Evolutionary conservation across 2,797 vertebrate species (phyloP).

Genomic region (Eulemur rubriventer): DNA sequence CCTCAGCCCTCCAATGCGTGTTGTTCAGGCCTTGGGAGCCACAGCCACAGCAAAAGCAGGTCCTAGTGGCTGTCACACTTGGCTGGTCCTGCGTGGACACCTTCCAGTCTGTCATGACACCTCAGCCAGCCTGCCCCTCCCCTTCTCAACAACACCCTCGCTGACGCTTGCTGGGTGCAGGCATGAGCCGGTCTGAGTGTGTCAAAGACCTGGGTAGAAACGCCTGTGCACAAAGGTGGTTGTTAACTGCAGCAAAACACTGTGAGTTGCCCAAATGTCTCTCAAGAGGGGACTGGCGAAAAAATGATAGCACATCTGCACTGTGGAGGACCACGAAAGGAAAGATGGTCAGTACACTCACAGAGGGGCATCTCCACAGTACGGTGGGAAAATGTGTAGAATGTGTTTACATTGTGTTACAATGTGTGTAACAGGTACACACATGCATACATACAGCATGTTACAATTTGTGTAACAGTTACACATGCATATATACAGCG

Average conservation of each 20-base stretch:
- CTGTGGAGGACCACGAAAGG: neutral
- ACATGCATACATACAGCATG: no score
- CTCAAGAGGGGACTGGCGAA: neutral
- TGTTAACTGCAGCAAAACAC: neutral
- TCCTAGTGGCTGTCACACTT: neutral
- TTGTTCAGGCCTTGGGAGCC: neutral
- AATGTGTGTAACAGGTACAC: no score
- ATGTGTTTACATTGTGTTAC: no score
- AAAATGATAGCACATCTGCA: neutral
- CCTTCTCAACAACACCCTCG: no score
- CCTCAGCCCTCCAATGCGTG: no score
- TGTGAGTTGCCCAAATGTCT: neutral
- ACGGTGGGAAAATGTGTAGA: neutral
- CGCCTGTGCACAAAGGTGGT: neutral
- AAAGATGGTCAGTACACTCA: no score
- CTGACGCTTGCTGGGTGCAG: no score
- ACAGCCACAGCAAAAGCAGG: neutral
- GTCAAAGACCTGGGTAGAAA: neutral
- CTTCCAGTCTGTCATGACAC: neutral
- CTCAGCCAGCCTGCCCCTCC: neutral
- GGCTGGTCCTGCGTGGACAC: neutral
- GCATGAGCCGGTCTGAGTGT: rapidly evolving
- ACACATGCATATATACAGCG: no score
- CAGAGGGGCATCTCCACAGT: neutral
- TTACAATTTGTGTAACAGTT: no score